Conservation (phyloP, 2,797 vertebrate genomes). For the Alca torda region DNA sequence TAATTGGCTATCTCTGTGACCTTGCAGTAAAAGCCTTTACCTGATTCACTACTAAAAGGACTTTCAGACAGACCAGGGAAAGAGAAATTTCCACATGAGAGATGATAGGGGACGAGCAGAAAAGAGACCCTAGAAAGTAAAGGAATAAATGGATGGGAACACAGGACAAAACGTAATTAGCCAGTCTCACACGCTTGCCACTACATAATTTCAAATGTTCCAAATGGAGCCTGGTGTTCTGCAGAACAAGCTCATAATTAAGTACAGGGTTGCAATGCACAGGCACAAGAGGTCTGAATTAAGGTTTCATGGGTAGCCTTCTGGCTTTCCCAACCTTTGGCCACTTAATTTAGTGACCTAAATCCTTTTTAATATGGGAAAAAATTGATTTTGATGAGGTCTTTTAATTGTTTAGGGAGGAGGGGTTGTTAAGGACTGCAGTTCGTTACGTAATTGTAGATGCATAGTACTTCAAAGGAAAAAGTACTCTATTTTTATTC, state of each 20-base stretch:
- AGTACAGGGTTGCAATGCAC: background rate
- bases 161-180: background rate
- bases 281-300: background rate
- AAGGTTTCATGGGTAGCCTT: background rate
- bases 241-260: conserved; percentile 2
- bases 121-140: background rate
- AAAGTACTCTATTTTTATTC: background rate
- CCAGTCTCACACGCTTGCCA: background rate
- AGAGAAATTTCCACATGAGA: background rate
- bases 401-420: background rate
- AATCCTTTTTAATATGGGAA: background rate
- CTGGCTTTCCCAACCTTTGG: background rate
- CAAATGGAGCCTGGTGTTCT: background rate
- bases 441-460: background rate
- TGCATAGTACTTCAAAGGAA: background rate
- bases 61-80: background rate
- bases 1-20: background rate
- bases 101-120: background rate
- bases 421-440: background rate
- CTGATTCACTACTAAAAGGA: background rate
- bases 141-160: background rate
- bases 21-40: background rate
- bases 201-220: background rate
- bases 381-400: background rate
- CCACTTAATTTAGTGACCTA: conserved; percentile 5